These are phyloP conservation scores for Stenchaetothrips biformis DNA, from an alignment of 2,888 invertebrate genomes.

Conservation along the genomic window DNA sequence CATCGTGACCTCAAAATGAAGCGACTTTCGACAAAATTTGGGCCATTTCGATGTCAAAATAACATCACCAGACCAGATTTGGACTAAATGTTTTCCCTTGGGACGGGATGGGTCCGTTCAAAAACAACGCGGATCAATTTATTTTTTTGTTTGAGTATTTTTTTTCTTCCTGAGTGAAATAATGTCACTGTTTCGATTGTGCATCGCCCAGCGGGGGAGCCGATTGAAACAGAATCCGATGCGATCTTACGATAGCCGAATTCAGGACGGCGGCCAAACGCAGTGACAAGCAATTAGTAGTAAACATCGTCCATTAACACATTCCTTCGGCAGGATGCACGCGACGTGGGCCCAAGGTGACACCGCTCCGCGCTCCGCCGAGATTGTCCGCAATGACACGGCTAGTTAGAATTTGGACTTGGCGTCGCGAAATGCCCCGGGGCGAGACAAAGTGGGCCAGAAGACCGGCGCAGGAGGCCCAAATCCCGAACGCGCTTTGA, in stretches of 20 bases:
- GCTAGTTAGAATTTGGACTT: neutral
- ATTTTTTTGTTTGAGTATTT: no score
- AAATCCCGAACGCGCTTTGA: no score
- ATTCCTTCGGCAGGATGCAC: neutral
- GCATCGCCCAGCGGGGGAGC: neutral
- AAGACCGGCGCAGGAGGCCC: no score
- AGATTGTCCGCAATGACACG: neutral
- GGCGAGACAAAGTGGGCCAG: neutral
- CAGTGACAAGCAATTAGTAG: conserved; percentile 6
- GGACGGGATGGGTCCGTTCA: no score
- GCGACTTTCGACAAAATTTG: no score
- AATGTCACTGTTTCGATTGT: neutral
- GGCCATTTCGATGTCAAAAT: no score
- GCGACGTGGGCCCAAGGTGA: conserved; percentile 5
- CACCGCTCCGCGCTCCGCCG: neutral
- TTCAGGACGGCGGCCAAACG: neutral
- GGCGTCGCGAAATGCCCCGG: neutral
- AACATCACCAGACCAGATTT: no score
- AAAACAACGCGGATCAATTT: no score
- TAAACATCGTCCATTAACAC: neutral
- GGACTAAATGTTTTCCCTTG: no score
- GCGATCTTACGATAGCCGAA: neutral
- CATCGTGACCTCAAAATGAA: no score
- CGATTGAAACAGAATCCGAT: neutral
- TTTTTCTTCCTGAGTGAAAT: neutral